A percentile compares a stretch with the other conserved stretches of the same genome.
Conservation (phyloP, 1,140 invertebrate species). For the Bilobella aurantiaca region DNA sequence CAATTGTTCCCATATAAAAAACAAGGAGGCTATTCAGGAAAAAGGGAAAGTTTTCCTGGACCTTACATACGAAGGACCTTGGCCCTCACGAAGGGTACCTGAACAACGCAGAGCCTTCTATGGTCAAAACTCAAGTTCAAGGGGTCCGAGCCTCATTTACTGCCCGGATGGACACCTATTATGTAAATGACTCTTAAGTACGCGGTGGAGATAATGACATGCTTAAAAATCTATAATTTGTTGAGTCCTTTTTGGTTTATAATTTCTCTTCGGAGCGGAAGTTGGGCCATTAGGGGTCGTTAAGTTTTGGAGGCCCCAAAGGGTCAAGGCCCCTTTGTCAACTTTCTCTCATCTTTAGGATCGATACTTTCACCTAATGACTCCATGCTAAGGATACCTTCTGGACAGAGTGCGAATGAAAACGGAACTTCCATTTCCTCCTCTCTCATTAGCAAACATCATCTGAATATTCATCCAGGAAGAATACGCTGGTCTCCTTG, state of each 20-base stretch:
- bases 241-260: not conserved
- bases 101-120: too few species aligned
- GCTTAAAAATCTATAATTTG: too few species aligned
- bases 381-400: too few species aligned
- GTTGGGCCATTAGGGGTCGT: not conserved
- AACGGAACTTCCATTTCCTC: not conserved
- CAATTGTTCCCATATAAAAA: not conserved
- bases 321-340: not conserved
- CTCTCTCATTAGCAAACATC: not conserved
- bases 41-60: not conserved
- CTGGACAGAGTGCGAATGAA: too few species aligned
- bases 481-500: too few species aligned
- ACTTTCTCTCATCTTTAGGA: not conserved
- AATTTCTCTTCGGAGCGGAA: not conserved
- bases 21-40: not conserved
- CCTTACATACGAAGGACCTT: not conserved
- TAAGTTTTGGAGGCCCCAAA: too few species aligned
- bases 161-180: too few species aligned
- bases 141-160: too few species aligned
- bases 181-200: too few species aligned
- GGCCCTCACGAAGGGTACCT: too few species aligned
- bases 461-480: not conserved
- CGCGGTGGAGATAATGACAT: too few species aligned
- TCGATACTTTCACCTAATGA: not conserved
- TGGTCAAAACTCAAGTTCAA: too few species aligned